Conservation (phyloP, 2,797 vertebrate genomes). For the Sebastes baramenuke region DNA sequence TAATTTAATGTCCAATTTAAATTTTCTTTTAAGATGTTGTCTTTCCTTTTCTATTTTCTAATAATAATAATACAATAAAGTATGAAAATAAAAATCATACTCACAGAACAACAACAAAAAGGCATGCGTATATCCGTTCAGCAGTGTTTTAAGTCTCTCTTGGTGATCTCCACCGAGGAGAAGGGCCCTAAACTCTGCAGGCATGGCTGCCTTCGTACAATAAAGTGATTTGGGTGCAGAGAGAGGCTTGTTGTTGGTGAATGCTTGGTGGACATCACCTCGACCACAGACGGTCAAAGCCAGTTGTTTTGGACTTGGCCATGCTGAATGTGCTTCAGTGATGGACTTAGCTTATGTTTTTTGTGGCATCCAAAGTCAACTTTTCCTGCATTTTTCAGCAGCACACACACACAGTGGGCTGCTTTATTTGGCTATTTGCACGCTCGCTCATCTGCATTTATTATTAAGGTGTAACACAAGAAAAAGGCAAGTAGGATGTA, state of each 20-base stretch:
- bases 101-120: slow-evolving; percentile 36
- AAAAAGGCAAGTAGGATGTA: neutral
- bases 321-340: slow-evolving; percentile 50
- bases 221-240: slow-evolving; percentile 77
- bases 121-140: slow-evolving; percentile 25
- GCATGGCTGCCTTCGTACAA: slow-evolving; percentile 74
- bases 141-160: neutral
- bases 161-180: slow-evolving; percentile 8
- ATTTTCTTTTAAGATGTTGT: neutral
- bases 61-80: neutral
- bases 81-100: slow-evolving; percentile 35
- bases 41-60: neutral
- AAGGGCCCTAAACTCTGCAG: slow-evolving; percentile 36
- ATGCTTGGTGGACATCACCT: slow-evolving; percentile 72
- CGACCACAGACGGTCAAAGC: slow-evolving; percentile 81
- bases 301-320: slow-evolving; percentile 83
- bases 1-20: neutral
- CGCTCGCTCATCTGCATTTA: neutral
- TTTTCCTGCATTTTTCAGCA: neutral
- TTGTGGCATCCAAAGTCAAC: slow-evolving; percentile 10
- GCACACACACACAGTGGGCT: neutral
- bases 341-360: neutral
- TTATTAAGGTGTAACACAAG: neutral
- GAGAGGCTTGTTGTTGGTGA: slow-evolving; percentile 73
- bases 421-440: slow-evolving; percentile 19